Conservation (phyloP, 2,797 vertebrate genomes). For the Anas capensis region DNA sequence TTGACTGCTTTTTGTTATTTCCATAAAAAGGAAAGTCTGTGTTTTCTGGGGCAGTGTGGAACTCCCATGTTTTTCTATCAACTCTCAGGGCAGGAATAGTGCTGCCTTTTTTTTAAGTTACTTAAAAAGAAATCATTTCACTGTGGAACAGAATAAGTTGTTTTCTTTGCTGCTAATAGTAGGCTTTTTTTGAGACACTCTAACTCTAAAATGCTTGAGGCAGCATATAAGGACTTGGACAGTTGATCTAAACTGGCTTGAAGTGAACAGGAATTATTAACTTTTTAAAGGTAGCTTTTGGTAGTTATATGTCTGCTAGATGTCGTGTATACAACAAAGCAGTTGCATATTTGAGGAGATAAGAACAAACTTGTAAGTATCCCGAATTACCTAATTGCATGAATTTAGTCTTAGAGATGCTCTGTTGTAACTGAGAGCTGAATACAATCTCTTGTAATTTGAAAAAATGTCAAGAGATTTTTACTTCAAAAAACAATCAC, state of each 20-base stretch:
- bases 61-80: slow-evolving; percentile 41
- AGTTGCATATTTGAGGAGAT: not conserved
- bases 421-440: not conserved
- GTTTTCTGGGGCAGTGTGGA: slow-evolving; percentile 51
- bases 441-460: not conserved
- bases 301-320: not conserved
- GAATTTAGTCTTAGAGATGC: not conserved
- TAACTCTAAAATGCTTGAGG: not conserved
- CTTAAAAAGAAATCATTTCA: slow-evolving; percentile 30
- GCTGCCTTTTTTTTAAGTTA: not conserved
- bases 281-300: not conserved
- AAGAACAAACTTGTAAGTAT: not conserved
- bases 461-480: not conserved
- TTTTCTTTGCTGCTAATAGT: slow-evolving; percentile 56
- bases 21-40: slow-evolving; percentile 62
- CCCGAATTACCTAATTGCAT: not conserved
- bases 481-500: not conserved
- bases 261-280: not conserved
- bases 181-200: not conserved
- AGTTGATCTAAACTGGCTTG: not conserved
- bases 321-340: not conserved
- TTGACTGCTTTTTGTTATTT: slow-evolving; percentile 39
- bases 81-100: not conserved
- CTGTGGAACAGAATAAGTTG: slow-evolving; percentile 14
- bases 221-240: not conserved